Evolutionary conservation across 2,888 invertebrate species (phyloP).

Genomic region (Hymenopus coronatus): DNA sequence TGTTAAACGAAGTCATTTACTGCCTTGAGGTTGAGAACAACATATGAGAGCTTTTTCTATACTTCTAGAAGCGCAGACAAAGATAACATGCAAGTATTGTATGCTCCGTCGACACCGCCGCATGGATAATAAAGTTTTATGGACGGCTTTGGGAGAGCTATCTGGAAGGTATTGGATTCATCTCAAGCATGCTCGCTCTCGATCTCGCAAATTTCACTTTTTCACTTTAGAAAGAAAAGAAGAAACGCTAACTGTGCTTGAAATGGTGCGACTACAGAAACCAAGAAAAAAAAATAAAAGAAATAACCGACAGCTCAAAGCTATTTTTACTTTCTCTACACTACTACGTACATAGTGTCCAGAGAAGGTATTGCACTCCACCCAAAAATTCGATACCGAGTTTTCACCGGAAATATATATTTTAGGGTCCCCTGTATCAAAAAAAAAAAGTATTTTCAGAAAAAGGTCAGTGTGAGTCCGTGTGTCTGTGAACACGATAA

Average conservation of each 20-base stretch:
- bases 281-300: neutral
- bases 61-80: neutral
- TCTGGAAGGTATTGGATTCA: neutral
- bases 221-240: neutral
- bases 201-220: neutral
- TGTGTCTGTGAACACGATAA: too few species aligned
- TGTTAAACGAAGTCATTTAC: too few species aligned
- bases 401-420: too few species aligned
- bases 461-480: too few species aligned
- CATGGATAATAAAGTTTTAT: neutral
- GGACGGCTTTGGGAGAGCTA: neutral
- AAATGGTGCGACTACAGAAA: neutral
- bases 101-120: neutral
- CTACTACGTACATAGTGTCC: too few species aligned
- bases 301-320: neutral
- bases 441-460: too few species aligned
- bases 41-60: too few species aligned
- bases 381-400: too few species aligned
- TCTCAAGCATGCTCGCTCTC: neutral
- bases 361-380: too few species aligned
- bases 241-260: neutral
- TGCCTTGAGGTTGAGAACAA: too few species aligned
- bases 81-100: neutral
- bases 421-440: too few species aligned
- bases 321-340: neutral